These are phyloP conservation scores for Melanargia galathea DNA, from an alignment of 2,888 invertebrate species.

Conservation along the genomic window DNA sequence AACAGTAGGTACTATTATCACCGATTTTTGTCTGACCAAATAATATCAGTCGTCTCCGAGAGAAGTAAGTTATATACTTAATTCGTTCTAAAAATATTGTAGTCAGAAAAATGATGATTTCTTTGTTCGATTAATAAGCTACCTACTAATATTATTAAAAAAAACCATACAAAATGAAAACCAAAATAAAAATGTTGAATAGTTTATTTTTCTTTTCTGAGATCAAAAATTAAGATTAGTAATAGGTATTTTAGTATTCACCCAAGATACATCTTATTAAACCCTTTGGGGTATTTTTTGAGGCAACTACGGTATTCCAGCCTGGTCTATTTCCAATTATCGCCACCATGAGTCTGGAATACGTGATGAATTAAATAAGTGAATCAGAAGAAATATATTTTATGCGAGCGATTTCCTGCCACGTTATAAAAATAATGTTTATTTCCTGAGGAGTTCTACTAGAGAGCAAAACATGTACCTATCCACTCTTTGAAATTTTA, in stretches of 20 bases:
- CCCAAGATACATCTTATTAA: slow-evolving; percentile 18
- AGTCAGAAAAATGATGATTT: no score
- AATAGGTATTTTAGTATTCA: slow-evolving; percentile 18
- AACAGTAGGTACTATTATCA: no score
- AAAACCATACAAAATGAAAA: background rate
- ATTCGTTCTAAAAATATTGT: no score
- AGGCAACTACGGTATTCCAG: slow-evolving; percentile 25
- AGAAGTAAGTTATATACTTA: no score
- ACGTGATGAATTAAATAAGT: slow-evolving; percentile 27
- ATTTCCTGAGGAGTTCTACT: no score
- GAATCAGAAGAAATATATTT: slow-evolving; percentile 28
- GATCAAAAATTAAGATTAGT: background rate
- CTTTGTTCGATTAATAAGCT: no score
- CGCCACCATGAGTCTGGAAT: slow-evolving; percentile 27
- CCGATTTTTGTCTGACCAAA: no score
- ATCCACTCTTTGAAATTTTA: no score
- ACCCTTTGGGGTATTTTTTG: slow-evolving; percentile 25
- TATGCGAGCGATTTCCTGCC: background rate
- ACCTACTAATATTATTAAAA: background rate
- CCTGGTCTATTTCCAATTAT: slow-evolving; percentile 28
- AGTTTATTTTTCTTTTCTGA: background rate
- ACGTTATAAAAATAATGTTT: no score
- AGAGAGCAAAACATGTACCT: no score
- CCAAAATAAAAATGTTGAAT: background rate
- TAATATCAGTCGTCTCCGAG: no score